phyloP scores from a whole-genome alignment of 35 echinoderm and acorn worm genomes.

The Ophioderma brevispina region DNA sequence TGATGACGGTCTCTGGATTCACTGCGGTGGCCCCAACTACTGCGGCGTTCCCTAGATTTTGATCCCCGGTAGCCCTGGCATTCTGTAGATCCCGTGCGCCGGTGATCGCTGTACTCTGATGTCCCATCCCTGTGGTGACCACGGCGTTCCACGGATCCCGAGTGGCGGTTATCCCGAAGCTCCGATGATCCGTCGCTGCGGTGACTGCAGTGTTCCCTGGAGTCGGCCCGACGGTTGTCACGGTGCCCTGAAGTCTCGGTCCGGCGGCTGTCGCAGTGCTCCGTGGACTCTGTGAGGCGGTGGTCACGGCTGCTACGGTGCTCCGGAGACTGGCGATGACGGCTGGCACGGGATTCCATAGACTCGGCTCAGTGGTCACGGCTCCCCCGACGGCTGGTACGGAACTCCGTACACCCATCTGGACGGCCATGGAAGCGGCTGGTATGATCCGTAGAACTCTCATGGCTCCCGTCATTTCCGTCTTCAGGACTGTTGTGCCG shows the following conservation, averaged over 20 bases:
- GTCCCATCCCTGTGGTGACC: neutral
- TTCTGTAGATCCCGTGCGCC: neutral
- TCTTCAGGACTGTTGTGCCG: neutral
- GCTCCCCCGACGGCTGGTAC: neutral
- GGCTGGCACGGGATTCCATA: neutral
- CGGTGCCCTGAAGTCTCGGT: too few relatives aligned
- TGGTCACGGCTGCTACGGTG: neutral
- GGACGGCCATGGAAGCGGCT: neutral
- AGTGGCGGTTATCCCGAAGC: neutral
- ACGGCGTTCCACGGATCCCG: neutral
- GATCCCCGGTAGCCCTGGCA: neutral
- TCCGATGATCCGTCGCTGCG: too few relatives aligned
- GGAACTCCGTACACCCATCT: neutral
- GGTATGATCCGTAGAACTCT: too few relatives aligned
- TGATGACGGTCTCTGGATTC: neutral
- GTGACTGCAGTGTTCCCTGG: too few relatives aligned
- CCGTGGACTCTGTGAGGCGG: too few relatives aligned
- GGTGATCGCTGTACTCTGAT: neutral
- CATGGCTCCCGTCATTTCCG: neutral
- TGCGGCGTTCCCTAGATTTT: neutral
- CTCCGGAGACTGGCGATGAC: neutral
- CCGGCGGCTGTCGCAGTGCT: too few relatives aligned
- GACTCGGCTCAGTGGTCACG: neutral
- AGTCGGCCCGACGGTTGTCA: too few relatives aligned
- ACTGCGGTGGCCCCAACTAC: neutral